phyloP scores from a whole-genome alignment of 2,888 invertebrate genomes.

The Tinea pellionella region DNA sequence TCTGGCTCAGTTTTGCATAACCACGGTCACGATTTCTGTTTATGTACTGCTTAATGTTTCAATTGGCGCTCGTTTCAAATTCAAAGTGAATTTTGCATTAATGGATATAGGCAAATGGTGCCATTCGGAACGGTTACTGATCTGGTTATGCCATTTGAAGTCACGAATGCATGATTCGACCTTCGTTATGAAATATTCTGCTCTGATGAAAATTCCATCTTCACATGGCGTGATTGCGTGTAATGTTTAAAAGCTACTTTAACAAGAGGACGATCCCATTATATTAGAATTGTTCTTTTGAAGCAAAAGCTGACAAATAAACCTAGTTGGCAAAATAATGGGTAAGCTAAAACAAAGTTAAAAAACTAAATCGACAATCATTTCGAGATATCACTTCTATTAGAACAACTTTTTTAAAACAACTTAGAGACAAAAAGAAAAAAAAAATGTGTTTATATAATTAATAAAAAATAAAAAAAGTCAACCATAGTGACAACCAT shows the following conservation, averaged over 20 bases:
- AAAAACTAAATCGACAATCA: no score
- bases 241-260: neutral
- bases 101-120: constrained; percentile 39
- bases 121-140: constrained; percentile 34
- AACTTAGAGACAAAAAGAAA: no score
- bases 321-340: no score
- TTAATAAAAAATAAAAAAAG: no score
- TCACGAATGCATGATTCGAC: constrained; percentile 41
- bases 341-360: no score
- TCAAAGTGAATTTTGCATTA: constrained; percentile 34
- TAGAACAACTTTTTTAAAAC: no score
- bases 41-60: constrained; percentile 40
- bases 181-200: constrained; percentile 46
- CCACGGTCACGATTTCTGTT: constrained; percentile 43
- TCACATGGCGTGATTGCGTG: constrained; percentile 3
- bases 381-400: no score
- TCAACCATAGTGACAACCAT: no score
- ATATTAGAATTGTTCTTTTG: neutral
- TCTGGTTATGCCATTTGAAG: constrained; percentile 47
- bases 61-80: constrained; percentile 43
- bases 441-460: no score
- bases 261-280: neutral
- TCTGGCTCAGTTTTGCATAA: constrained; percentile 49
- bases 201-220: neutral
- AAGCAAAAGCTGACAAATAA: neutral